These are phyloP conservation scores for Onychomys torridus DNA, from an alignment of 2,797 vertebrate genomes.

Conservation along the genomic window DNA sequence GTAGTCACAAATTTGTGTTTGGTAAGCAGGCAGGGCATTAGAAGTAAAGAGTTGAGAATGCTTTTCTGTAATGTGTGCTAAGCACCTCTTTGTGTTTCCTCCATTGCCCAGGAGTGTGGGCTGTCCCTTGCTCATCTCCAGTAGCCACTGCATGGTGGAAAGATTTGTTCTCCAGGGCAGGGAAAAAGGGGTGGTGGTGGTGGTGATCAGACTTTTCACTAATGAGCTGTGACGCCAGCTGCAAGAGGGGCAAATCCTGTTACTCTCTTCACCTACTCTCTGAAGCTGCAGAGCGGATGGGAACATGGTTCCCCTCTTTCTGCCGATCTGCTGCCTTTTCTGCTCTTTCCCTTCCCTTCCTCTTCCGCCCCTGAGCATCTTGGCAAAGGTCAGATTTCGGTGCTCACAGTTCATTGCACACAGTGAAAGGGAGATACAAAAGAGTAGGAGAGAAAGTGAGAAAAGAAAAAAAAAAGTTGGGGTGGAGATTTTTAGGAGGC, in stretches of 20 bases:
- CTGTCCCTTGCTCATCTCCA: conserved; percentile 73
- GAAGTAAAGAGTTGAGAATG: not conserved
- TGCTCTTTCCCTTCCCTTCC: conserved; percentile 67
- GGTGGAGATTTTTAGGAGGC: conserved; percentile 5
- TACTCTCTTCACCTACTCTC: conserved; percentile 85
- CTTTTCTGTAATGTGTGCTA: not conserved
- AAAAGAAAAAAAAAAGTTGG: not conserved
- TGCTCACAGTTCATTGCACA: conserved; percentile 88
- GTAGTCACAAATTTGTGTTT: not conserved
- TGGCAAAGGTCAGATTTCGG: conserved; percentile 89
- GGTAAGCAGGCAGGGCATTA: not conserved
- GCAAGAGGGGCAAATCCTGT: conserved; percentile 85
- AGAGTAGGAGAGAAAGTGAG: conserved; percentile 46
- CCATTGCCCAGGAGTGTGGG: not conserved
- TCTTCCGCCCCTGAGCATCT: conserved; percentile 85
- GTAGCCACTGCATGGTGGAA: conserved; percentile 77
- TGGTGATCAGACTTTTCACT: conserved; percentile 86
- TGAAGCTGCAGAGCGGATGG: conserved; percentile 70
- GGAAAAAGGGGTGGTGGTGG: conserved; percentile 79
- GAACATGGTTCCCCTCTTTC: conserved; percentile 73
- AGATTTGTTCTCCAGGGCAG: conserved; percentile 80
- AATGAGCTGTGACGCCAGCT: conserved; percentile 88
- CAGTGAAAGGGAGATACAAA: conserved; percentile 84
- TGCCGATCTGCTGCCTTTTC: conserved; percentile 81
- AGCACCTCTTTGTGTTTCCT: not conserved